Base-by-base conservation (phyloP, 2,888 invertebrate genomes). In the Leptopterna dolabrata region DNA sequence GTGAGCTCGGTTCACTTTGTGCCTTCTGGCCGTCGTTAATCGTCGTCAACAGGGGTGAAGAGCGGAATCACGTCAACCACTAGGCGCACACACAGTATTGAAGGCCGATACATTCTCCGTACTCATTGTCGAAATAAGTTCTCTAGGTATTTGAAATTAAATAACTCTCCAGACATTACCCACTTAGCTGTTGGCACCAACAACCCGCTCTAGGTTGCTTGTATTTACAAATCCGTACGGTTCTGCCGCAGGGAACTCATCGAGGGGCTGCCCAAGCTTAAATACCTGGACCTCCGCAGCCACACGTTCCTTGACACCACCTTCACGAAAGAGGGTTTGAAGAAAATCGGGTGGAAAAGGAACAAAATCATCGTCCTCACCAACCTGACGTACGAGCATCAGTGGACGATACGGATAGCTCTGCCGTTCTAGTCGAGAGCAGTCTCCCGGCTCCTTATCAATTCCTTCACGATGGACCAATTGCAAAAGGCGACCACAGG, bases 331-430 rank as follows among this genome's bases (percentile, higher is more conserved):
- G 55, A 81, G 16, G 47, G 14, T 6, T 51, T 81, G 16, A 47
- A 55, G 51, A 43, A 3, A 7, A 29, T 81, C 29, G 81, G 47
- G 4, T 81, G 55, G 51, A 27, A 19, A 16, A 13, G 24, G 1
- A 81, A 81, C 55, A 47, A 55, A 29, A 81, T 81, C 11, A 16
- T 81, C 51, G 81, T 81, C 45, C 78, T 78, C 45, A 78, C 78
- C 45, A 78, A 78, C 27, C 14, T 27, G 41, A 78, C 78, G 0
- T 78, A 78, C 78, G 27, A 45, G n/a, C 78, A 78, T 24, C 24
- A 24, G 24, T 63, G 63, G 63, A 63, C 63, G 24, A 63, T 63
- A 63, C 24, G 63, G 19, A 63, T 63, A 63, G 63, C 63, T 24
- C 24, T 63, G 63, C 63, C 63, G 63, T 19, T 63, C 24, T 63